Evolutionary conservation across 2,888 invertebrate genomes (phyloP), one percentile per base, ranked within the genome.

Genomic region (Ashinkailepas kermadecensis): DNA sequence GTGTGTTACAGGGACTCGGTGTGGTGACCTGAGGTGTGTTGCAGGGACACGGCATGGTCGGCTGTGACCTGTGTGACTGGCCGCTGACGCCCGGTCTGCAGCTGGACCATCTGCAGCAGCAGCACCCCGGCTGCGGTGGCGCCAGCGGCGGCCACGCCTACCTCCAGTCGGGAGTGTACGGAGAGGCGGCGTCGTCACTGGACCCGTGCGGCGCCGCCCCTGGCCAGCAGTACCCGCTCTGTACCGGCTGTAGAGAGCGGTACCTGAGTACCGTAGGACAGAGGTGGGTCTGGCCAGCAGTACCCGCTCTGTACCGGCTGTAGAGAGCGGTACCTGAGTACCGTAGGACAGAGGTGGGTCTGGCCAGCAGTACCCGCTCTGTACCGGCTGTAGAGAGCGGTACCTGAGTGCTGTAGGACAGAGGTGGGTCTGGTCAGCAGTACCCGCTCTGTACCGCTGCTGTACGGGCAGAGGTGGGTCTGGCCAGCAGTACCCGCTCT

Each of bases 251-350:
- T 86, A 92, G 96, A 13, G 94, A 95, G 81, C 94, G 93, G 85
- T 93, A 90, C 87, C 88, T 74, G 54, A 3, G 21, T 9, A 12
- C 74, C 54, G 74, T 56, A 10, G 56, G 84, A 85, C n/a, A 81
- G 21, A 85, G 86, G 74, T 86, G 85, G 82, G 86, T 39, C 39
- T 39, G 39, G 39, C 39, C 39, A 39, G 39, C 39, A 39, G 39
- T 98, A 97, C 87, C 90, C 97, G 58, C 92, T 95, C 87, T 99
- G 99, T 88, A 95, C 96, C 86, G 90, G 90, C 78, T 99, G 99
- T 86, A 92, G 96, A 13, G 94, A 95, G 81, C 94, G 93, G 85
- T 93, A 90, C 87, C 88, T 74, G 54, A 3, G 21, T 9, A 12
- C 74, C 54, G 74, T 56, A 10, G 56, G 84, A 85, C n/a, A 81